A percentile compares a stretch with the other conserved stretches of the same genome.
Evolutionary conservation across 2,113 vertebrate genomes (phyloP).

Genomic region (Zosterops lateralis): DNA sequence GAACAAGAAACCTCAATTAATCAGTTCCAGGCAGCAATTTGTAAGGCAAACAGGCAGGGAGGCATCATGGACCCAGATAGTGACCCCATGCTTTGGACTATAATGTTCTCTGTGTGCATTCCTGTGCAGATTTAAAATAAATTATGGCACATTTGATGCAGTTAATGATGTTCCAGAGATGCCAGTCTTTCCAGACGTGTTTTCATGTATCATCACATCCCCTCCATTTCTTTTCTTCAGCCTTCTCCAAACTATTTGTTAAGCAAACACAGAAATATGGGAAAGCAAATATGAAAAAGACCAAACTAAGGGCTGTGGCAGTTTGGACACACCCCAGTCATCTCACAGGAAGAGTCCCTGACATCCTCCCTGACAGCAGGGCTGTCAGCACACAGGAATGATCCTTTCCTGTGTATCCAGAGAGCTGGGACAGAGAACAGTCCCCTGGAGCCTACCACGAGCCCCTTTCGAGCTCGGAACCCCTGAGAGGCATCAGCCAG

Average conservation of each 20-base stretch:
- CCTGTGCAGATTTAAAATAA: neutral
- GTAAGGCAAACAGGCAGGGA: neutral
- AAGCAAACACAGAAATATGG: neutral
- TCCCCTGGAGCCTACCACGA: neutral
- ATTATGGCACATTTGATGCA: neutral
- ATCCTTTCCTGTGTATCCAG: neutral
- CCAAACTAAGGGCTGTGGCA: neutral
- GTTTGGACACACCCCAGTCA: neutral
- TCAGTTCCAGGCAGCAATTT: neutral
- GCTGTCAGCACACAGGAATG: neutral
- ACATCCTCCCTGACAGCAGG: neutral
- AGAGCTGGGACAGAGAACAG: neutral
- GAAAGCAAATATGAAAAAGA: neutral
- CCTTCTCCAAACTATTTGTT: neutral
- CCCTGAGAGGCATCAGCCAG: neutral
- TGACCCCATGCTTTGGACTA: neutral
- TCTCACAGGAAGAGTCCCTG: neutral
- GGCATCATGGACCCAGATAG: neutral
- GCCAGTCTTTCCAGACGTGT: neutral
- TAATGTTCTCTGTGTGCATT: neutral
- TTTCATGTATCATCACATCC: neutral
- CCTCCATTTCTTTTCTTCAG: neutral
- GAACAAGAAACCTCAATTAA: neutral
- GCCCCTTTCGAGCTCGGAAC: neutral
- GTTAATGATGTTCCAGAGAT: neutral